phyloP scores from a whole-genome alignment of 2,113 vertebrate species.

The Campylorhamphus procurvoides region DNA sequence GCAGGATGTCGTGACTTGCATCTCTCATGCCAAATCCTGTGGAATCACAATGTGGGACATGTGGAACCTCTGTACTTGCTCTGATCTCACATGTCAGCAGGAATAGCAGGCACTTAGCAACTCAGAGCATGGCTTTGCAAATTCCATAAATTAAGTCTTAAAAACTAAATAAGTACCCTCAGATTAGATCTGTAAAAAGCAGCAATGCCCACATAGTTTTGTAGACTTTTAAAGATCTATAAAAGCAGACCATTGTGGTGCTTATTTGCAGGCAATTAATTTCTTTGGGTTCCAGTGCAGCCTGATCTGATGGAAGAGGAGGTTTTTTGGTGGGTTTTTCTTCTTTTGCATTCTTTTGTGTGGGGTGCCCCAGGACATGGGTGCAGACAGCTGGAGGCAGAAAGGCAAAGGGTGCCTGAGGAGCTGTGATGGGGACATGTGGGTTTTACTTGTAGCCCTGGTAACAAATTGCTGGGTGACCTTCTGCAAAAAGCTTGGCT shows the following conservation, averaged over 20 bases:
- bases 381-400: not conserved
- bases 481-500: not conserved
- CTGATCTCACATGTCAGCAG: not conserved
- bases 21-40: not conserved
- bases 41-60: not conserved
- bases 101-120: not conserved
- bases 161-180: not conserved
- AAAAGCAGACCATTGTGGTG: not conserved
- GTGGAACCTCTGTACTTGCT: not conserved
- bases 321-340: not conserved
- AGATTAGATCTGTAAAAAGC: not conserved
- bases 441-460: not conserved
- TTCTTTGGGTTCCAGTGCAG: not conserved
- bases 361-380: too few relatives aligned
- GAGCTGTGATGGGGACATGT: not conserved
- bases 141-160: not conserved
- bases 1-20: not conserved
- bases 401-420: not conserved
- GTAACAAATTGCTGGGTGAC: not conserved
- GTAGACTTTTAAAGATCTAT: not conserved
- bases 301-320: not conserved
- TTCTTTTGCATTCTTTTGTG: not conserved
- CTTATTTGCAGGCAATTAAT: not conserved
- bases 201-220: not conserved
- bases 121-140: not conserved